phyloP scores from a whole-genome alignment of 2,113 vertebrate genomes.

The Cochlearius cochlearius region DNA sequence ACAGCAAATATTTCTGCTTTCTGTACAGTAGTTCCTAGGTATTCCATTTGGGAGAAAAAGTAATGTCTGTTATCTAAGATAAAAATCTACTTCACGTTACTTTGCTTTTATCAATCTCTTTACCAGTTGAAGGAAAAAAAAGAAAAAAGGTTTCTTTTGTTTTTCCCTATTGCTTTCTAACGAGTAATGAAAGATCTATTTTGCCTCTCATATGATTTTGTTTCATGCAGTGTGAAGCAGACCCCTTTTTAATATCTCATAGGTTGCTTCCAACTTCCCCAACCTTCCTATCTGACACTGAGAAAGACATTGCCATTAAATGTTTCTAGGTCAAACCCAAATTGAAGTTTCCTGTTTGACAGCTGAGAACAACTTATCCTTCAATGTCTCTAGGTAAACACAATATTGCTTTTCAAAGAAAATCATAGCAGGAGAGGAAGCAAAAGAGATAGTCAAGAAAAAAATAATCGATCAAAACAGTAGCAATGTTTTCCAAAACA shows the following conservation, averaged over 20 bases:
- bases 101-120: not conserved
- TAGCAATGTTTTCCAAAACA: not conserved
- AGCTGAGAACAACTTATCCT: conserved; percentile 31
- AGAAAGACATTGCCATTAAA: not conserved
- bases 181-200: not conserved
- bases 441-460: not conserved
- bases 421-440: not conserved
- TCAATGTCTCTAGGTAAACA: conserved; percentile 22
- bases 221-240: not conserved
- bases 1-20: not conserved
- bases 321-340: conserved; percentile 42
- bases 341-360: conserved; percentile 39
- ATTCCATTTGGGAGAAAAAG: not conserved
- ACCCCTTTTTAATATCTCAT: not conserved
- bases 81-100: not conserved
- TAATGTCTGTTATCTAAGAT: not conserved
- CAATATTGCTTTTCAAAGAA: conserved; percentile 30
- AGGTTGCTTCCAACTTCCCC: not conserved
- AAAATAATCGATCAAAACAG: not conserved
- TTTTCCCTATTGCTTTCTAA: not conserved
- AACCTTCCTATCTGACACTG: not conserved
- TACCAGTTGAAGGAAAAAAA: not conserved
- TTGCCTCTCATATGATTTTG: not conserved
- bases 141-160: not conserved
- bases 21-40: not conserved